Evolutionary conservation across 2,113 vertebrate genomes (phyloP), one percentile per base, ranked within the genome.

Genomic region (Nannobrachium achirus): DNA sequence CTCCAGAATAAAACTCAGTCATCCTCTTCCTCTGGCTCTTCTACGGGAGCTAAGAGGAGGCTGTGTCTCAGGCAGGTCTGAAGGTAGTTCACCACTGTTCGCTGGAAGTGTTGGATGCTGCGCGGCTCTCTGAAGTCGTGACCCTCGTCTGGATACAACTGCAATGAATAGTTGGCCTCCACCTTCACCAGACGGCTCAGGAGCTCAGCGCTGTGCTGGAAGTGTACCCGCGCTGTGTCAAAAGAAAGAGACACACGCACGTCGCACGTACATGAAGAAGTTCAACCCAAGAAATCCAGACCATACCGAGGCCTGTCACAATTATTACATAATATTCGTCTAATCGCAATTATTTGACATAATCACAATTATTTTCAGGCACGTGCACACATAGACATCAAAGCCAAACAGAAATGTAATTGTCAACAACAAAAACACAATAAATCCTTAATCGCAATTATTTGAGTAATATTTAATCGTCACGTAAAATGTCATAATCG

Each of bases 191-290:
- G 83, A 10, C 90, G 91, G 80, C 83, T 92, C 56, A 95, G 81
- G 38, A 95, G 90, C 75, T 95, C 94, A 1, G 94, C 94, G 1
- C 90, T 94, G 76, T 95, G 94, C 78, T 95, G 93, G 86, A 95
- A 95, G 81, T 95, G 93, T 0, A 95, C 92, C 44, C 87, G 91
- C 1, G 93, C 94, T 94, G 73, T 53, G 56, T 25, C 4, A 52
- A 63, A 82, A 8, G 55, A 48, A 56, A 73, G 5, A 71, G 18
- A 69, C 4, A 66, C 39, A 46, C 49, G 53, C 10, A 70, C 9
- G 44, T 9, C 18, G 7, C 1, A 38, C 42, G 49, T 56, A 63
- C 6, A 44, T 10, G 20, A 10, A 4, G 20, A 10, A 4, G 14
- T 9, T 19, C 8, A 33, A 33, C 6, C 25, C 25, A 33, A 33